Conservation (phyloP, 2,113 vertebrate genomes). For the Ia io region DNA sequence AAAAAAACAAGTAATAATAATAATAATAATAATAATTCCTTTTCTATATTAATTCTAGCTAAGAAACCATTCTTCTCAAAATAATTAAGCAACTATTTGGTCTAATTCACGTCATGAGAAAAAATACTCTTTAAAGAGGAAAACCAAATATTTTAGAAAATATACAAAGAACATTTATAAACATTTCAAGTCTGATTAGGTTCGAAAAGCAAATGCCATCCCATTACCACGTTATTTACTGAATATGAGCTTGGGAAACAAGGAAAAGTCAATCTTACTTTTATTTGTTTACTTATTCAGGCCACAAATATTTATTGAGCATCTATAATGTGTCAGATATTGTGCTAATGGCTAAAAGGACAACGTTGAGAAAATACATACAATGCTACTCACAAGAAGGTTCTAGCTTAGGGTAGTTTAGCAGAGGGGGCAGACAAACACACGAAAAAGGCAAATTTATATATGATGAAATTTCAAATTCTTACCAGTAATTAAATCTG, state of each 20-base stretch:
- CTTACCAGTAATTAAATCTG: slow-evolving; percentile 94
- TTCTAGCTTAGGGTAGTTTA: background rate
- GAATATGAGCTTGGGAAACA: background rate
- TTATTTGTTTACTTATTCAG: background rate
- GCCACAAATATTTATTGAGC: background rate
- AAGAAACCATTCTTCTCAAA: background rate
- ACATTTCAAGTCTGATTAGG: background rate
- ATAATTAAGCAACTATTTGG: background rate
- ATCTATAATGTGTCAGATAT: background rate
- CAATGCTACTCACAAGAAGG: background rate
- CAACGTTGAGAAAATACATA: background rate
- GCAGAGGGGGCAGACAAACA: background rate
- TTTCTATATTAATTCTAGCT: background rate
- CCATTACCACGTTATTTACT: background rate
- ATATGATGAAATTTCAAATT: background rate
- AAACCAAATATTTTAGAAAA: background rate
- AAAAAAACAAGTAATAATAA: background rate
- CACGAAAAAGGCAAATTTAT: background rate
- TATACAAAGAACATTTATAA: background rate
- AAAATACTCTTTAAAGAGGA: background rate
- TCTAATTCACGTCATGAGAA: slow-evolving; percentile 31
- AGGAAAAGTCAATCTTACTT: background rate
- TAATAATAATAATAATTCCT: background rate
- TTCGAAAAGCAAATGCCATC: slow-evolving; percentile 18
- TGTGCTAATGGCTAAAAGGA: background rate